phyloP scores from a whole-genome alignment of 1,140 invertebrate genomes.

The Megathymus violae region DNA sequence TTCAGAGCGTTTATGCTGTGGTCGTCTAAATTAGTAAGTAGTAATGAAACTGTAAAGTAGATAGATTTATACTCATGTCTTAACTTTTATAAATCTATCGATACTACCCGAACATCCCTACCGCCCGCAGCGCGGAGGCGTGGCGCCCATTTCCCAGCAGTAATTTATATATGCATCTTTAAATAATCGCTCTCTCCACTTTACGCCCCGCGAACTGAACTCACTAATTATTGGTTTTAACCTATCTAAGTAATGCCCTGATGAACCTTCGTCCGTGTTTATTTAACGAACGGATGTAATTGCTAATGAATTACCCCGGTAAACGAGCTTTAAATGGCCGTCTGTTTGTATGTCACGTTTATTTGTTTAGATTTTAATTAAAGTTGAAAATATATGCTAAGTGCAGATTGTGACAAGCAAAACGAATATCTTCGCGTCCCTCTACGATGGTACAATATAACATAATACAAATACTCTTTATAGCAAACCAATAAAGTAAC shows the following conservation, averaged over 20 bases:
- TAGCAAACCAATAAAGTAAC: no score
- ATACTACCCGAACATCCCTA: constrained; percentile 46
- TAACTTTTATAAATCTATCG: constrained; percentile 39
- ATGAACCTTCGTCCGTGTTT: constrained; percentile 40
- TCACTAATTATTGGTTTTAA: constrained; percentile 59
- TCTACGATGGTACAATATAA: no score
- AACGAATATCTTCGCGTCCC: no score
- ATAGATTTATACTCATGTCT: no score
- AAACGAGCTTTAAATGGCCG: no score
- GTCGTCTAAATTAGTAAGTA: no score
- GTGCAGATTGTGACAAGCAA: neutral
- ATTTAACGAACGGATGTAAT: constrained; percentile 14
- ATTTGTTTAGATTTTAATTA: no score
- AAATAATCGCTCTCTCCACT: constrained; percentile 68
- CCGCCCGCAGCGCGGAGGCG: constrained; percentile 58
- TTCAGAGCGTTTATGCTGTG: no score
- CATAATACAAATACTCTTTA: no score
- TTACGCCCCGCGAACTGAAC: constrained; percentile 53
- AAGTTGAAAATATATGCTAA: no score
- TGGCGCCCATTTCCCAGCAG: constrained; percentile 63
- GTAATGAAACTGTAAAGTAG: no score
- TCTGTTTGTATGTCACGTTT: no score
- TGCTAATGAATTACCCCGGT: constrained; percentile 1
- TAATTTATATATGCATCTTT: constrained; percentile 75
- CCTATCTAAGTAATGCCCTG: constrained; percentile 47